Evolutionary conservation across 1,140 invertebrate genomes (phyloP).

Genomic region (Drosophila malerkotliana): DNA sequence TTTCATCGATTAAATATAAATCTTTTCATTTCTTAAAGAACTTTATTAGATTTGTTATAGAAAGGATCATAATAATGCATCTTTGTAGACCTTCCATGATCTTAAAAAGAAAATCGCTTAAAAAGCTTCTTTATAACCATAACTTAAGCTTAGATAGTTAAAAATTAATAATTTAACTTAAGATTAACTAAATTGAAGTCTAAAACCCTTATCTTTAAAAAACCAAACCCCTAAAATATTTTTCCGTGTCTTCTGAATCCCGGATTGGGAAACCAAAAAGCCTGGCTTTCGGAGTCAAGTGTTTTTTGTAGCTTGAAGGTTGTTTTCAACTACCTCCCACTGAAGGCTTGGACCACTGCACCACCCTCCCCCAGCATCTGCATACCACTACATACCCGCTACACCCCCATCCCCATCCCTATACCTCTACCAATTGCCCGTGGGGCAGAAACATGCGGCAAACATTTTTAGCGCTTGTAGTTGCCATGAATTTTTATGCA

Average conservation of each 20-base stretch:
- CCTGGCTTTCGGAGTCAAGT: slow-evolving; percentile 67
- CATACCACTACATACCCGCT: neutral
- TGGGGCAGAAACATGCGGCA: slow-evolving; percentile 62
- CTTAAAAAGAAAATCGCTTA: no score
- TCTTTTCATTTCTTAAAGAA: no score
- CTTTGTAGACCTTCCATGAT: no score
- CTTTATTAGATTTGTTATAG: no score
- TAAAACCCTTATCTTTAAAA: no score
- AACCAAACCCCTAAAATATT: neutral
- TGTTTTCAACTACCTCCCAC: slow-evolving; percentile 73
- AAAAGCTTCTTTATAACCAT: no score
- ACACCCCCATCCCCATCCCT: neutral
- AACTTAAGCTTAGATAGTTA: no score
- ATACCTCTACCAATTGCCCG: neutral
- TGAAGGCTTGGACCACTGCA: slow-evolving; percentile 18
- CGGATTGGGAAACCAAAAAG: slow-evolving; percentile 12
- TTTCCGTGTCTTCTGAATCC: slow-evolving; percentile 11
- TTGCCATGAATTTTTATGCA: slow-evolving; percentile 81
- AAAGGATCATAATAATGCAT: no score
- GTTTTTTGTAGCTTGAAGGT: slow-evolving; percentile 80
- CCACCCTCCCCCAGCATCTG: slow-evolving; percentile 4
- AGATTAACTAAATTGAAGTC: no score
- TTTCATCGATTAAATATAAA: no score
- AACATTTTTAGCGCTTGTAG: slow-evolving; percentile 81
- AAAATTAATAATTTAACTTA: no score